These are phyloP conservation scores for Phalacrocorax brasilianus DNA, from an alignment of 2,113 vertebrate genomes.

Conservation along the genomic window DNA sequence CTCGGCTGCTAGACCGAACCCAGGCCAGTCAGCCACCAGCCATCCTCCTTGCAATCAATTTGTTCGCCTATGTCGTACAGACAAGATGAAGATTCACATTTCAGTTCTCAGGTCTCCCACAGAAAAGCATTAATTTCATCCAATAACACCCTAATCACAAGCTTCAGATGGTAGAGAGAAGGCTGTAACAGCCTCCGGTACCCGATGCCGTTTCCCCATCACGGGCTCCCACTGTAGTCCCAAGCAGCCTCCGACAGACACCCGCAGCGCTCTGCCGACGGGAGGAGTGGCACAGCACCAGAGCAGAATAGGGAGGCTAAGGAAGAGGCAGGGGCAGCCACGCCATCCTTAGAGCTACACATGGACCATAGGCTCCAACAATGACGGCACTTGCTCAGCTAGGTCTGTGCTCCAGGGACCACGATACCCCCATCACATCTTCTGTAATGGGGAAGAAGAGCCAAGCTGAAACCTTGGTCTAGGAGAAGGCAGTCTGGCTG, in stretches of 20 bases:
- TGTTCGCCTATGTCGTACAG: not conserved
- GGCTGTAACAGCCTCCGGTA: not conserved
- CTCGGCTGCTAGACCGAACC: not conserved
- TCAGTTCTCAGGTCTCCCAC: not conserved
- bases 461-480: not conserved
- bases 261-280: not conserved
- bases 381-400: not conserved
- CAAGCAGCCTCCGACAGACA: accelerated
- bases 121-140: not conserved
- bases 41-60: not conserved
- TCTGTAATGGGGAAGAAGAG: not conserved
- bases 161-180: not conserved
- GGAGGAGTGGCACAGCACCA: accelerated
- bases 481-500: not conserved
- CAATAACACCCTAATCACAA: accelerated
- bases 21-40: not conserved
- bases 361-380: not conserved
- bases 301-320: not conserved
- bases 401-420: not conserved
- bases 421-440: not conserved
- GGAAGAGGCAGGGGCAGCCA: not conserved
- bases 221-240: accelerated
- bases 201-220: not conserved
- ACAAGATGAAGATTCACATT: not conserved
- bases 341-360: not conserved